Evolutionary conservation across 2,797 vertebrate genomes (phyloP), one percentile per base, ranked within the genome.

Genomic region (Dermochelys coriacea): DNA sequence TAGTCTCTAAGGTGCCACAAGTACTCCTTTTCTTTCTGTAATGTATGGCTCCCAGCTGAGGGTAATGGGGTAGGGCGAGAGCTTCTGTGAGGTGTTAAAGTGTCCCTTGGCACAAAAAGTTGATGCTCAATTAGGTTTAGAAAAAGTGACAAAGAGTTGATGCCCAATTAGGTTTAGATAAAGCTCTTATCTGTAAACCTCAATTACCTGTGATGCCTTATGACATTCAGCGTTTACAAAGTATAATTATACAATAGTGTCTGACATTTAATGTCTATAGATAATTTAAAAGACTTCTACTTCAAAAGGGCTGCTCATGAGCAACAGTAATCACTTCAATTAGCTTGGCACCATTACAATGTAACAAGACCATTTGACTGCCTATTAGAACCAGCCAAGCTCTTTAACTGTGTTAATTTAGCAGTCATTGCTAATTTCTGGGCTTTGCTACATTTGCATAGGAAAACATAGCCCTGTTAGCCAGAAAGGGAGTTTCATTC

Each of bases 321-420:
- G 98, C 98, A 98, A 98, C 98, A 98, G 98, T 98, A 98, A 98
- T 98, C 98, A 98, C 98, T 98, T 98, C 98, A 98, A 98, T 98
- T 98, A 98, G 98, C 98, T 98, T 98, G 98, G 98, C 98, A 98
- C 98, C 98, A 98, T 98, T 98, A 98, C 98, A 98, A 98, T 98
- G 97, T 98, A 98, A 98, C 98, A 98, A 98, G 98, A 98, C 98
- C 98, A 98, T 98, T 98, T 98, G 98, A 98, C 98, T 98, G 98
- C 98, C 98, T 98, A 98, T 98, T 98, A 98, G 98, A 98, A 98
- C 97, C 98, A 98, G 98, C 98, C 98, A 98, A 98, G 98, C 98
- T 98, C 98, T 98, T 98, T 98, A 98, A 98, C 98, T 98, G 98
- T 98, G 98, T 98, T 98, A 98, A 98, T 98, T 98, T 98, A 98